Percentiles rank a stretch among this genome's conserved stretches.
These are phyloP conservation scores for Habroteleia sp. DNA, from an alignment of 2,888 invertebrate species.

Conservation along the genomic window DNA sequence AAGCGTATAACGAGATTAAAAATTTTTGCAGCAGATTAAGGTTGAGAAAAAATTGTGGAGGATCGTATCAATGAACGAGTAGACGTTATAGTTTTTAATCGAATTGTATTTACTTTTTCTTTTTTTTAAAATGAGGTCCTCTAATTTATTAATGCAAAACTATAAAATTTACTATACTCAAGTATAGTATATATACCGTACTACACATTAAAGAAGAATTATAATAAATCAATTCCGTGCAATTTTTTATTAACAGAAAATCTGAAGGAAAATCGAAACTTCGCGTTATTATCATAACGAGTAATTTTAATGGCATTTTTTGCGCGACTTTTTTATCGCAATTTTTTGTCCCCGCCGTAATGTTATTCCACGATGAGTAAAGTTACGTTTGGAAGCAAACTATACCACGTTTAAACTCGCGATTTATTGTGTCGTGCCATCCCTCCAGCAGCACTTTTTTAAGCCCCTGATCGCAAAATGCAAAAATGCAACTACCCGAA, in stretches of 20 bases:
- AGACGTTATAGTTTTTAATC: too few species aligned
- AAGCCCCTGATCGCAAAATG: slow-evolving; percentile 43
- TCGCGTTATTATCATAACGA: slow-evolving; percentile 1
- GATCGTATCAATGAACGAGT: too few species aligned
- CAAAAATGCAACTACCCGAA: slow-evolving; percentile 53
- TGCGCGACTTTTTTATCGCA: slow-evolving; percentile 19
- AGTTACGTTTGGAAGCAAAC: slow-evolving; percentile 39
- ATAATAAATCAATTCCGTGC: slow-evolving; percentile 1
- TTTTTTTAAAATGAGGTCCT: too few species aligned
- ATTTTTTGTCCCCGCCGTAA: slow-evolving; percentile 38
- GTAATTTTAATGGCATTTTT: slow-evolving; percentile 32
- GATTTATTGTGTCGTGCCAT: slow-evolving; percentile 51
- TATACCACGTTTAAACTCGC: slow-evolving; percentile 38
- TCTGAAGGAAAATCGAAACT: too few species aligned
- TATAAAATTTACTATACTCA: too few species aligned
- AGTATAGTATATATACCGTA: too few species aligned
- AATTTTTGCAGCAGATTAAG: neutral
- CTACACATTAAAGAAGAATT: too few species aligned
- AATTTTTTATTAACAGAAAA: too few species aligned
- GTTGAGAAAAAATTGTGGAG: neutral
- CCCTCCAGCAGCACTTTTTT: slow-evolving; percentile 32
- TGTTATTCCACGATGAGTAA: slow-evolving; percentile 42
- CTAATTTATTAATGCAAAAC: too few species aligned
- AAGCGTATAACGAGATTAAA: neutral
- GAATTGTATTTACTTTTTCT: too few species aligned